Percentiles rank a stretch among this genome's conserved stretches.
These are phyloP conservation scores for Copsychus sechellarum DNA, from an alignment of 2,113 vertebrate species.

Conservation along the genomic window DNA sequence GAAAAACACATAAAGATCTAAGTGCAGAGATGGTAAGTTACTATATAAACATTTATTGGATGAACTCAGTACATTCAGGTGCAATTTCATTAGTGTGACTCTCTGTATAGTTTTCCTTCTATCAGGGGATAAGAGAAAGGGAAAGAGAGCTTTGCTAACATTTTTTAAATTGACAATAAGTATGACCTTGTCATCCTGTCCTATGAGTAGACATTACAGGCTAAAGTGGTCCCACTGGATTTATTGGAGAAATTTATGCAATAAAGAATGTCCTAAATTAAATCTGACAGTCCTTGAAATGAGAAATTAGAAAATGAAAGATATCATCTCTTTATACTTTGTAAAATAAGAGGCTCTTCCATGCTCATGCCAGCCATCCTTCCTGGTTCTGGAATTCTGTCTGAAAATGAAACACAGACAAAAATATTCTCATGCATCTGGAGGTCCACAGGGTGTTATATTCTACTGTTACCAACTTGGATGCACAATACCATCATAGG, in stretches of 20 bases:
- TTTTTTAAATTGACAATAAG: not conserved
- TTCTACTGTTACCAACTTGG: not conserved
- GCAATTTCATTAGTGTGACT: not conserved
- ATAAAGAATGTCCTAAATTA: not conserved
- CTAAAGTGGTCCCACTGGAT: not conserved
- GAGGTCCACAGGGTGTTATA: not conserved
- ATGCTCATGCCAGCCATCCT: not conserved
- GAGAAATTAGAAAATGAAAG: not conserved
- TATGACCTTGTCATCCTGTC: not conserved
- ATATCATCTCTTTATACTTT: constrained; percentile 49
- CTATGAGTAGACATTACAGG: not conserved
- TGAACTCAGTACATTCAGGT: not conserved
- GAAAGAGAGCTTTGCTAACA: not conserved
- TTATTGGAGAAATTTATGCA: not conserved
- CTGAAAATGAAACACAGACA: constrained; percentile 57
- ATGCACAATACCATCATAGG: not conserved
- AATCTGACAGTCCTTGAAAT: not conserved
- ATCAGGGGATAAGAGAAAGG: not conserved
- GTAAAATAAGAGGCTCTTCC: constrained; percentile 26
- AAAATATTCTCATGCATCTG: not conserved
- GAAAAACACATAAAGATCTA: not conserved
- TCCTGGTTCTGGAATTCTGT: constrained; percentile 18
- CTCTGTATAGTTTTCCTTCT: not conserved
- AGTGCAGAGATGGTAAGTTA: not conserved
- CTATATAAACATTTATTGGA: not conserved